A percentile compares a stretch with the other conserved stretches of the same genome.
These are phyloP conservation scores for Hemichromis elongatus DNA, from an alignment of 2,113 vertebrate species.

Conservation along the genomic window DNA sequence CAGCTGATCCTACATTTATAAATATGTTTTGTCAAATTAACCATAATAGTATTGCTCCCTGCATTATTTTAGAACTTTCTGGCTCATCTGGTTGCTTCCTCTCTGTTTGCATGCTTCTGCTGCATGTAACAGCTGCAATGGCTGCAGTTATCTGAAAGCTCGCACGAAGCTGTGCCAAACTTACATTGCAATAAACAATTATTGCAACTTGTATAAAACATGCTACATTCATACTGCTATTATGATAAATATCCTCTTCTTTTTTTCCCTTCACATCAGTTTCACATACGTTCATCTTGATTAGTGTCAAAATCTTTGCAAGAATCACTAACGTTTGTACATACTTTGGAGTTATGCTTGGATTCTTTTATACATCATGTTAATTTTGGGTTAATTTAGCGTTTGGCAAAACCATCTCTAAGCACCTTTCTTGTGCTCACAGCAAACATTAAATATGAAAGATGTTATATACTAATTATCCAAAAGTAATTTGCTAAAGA, in stretches of 20 bases:
- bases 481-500: neutral
- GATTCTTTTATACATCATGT: neutral
- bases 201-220: neutral
- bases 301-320: neutral
- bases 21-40: neutral
- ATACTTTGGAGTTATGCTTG: neutral
- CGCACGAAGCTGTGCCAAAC: neutral
- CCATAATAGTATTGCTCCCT: neutral
- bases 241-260: neutral
- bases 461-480: neutral
- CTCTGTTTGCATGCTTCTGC: neutral
- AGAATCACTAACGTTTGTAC: neutral
- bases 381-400: neutral
- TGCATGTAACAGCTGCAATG: neutral
- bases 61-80: neutral
- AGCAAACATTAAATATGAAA: neutral
- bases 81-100: neutral
- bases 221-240: neutral
- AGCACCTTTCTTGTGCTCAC: neutral
- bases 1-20: neutral
- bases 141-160: neutral
- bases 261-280: neutral
- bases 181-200: neutral
- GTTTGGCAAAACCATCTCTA: neutral
- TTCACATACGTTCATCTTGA: neutral